phyloP scores from a whole-genome alignment of 1,140 invertebrate genomes.

The Heterodera carotae region DNA sequence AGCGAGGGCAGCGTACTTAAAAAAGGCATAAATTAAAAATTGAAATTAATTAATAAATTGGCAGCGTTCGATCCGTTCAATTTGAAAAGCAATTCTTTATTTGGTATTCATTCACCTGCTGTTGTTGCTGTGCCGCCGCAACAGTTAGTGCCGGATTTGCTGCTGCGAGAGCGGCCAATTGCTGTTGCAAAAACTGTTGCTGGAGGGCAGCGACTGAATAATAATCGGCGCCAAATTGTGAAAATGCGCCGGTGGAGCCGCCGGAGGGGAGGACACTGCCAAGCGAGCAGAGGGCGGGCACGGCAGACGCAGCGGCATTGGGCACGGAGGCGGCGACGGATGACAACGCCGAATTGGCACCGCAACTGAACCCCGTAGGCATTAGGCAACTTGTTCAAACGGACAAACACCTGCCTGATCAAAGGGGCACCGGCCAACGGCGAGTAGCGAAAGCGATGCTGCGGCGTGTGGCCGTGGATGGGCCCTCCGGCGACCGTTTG shows the following conservation, averaged over 20 bases:
- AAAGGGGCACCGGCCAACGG: constrained; percentile 76
- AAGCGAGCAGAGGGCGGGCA: not conserved
- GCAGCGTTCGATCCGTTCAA: not conserved
- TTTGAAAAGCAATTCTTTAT: no score
- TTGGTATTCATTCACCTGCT: constrained; percentile 16
- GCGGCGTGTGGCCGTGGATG: constrained; percentile 72
- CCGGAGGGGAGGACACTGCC: not conserved
- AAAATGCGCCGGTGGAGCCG: not conserved
- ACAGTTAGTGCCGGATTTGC: constrained; percentile 14
- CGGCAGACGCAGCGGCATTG: not conserved
- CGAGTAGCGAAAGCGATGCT: constrained; percentile 80
- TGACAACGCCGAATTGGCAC: not conserved
- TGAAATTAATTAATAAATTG: not conserved
- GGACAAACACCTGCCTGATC: constrained; percentile 7
- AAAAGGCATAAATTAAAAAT: constrained; percentile 3
- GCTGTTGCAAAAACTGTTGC: constrained; percentile 72
- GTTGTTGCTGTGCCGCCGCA: constrained; percentile 35
- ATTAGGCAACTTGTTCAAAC: not conserved
- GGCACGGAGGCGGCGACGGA: not conserved
- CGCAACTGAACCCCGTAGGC: not conserved
- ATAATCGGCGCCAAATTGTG: constrained; percentile 32
- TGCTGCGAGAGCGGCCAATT: constrained; percentile 81
- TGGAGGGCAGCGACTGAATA: not conserved
- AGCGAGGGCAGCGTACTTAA: constrained; percentile 30
- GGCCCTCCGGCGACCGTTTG: constrained; percentile 74